Evolutionary conservation across 2,797 vertebrate species (phyloP), one percentile per base, ranked within the genome.

Genomic region (Trichosurus vulpecula): DNA sequence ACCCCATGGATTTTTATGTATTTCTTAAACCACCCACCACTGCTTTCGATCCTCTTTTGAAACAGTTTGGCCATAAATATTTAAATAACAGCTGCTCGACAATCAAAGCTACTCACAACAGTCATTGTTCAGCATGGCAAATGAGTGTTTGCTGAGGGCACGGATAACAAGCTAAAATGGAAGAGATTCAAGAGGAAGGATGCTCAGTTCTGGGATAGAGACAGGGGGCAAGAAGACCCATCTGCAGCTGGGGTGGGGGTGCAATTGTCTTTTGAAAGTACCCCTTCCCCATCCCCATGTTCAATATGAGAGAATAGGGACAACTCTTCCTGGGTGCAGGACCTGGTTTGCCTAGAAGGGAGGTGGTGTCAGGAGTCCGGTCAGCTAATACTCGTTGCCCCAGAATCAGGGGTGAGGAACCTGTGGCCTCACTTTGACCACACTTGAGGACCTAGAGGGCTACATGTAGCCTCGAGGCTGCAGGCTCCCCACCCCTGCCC

Each of bases 41-140:
- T 97, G 95, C 93, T 97, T 98, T 97, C 93, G 91, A 92, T 96
- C 95, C 95, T 95, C 91, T 96, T 95, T 91, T 96, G 93, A 93
- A 97, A 95, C 93, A 95, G 96, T 97, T 94, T 96, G 96, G 93
- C 94, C 93, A 97, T 98, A 98, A 98, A 98, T 98, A 98, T 97
- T 98, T 97, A 97, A 98, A 93, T 96, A 98, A 97, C 16, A 92
- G 96, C 97, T 95, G 92, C 94, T 95, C 95, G 52, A 89, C 61
- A 91, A 97, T 97, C 94, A 92, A 98, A 96, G 54, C 94, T 81
- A 94, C 97, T 98, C 89, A 94, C 66, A 95, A 87, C 54, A 66
- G 92, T 87, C 74, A 96, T 95, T 53, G 61, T 94, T 94, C 90
- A 25, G 96, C 94, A 93, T 97, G 95, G 96, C 16, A 94, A 89